Conservation (phyloP, 2,797 vertebrate genomes). For the Parotocinclus haroldoi region DNA sequence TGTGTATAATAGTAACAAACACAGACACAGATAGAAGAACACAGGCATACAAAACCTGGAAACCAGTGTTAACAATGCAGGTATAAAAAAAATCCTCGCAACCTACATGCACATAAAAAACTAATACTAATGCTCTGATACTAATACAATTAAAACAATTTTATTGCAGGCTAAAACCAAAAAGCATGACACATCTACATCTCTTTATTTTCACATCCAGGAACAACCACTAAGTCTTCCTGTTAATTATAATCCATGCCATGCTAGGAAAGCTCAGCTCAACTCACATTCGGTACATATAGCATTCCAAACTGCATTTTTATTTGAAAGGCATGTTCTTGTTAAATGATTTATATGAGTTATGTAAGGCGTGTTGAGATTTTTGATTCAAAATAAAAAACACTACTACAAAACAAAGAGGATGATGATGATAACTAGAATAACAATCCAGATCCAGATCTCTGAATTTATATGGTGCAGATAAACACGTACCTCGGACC, state of each 20-base stretch:
- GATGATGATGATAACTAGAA: too few species aligned
- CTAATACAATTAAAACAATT: conserved; percentile 15
- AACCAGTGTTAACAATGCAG: too few species aligned
- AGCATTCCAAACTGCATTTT: conserved; percentile 18
- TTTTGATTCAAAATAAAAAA: too few species aligned
- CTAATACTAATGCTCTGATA: not conserved
- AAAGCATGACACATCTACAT: conserved; percentile 14
- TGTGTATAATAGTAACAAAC: not conserved
- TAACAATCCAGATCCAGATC: too few species aligned
- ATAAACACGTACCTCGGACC: too few species aligned
- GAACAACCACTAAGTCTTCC: not conserved
- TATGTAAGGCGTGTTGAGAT: too few species aligned
- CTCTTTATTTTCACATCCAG: conserved; percentile 2
- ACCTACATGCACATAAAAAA: conserved; percentile 5
- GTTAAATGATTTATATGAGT: not conserved
- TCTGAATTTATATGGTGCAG: too few species aligned
- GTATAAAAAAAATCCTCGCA: conserved; percentile 34
- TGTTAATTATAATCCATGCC: conserved; percentile 14
- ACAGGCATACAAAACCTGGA: conserved; percentile 12
- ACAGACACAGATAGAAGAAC: conserved; percentile 12
- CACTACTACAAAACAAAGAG: too few species aligned
- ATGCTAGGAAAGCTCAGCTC: conserved; percentile 20
- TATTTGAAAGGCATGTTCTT: conserved; percentile 25
- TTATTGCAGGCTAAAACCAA: conserved; percentile 41
- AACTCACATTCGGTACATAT: conserved; percentile 12